Evolutionary conservation across 1,140 invertebrate genomes (phyloP), one percentile per base, ranked within the genome.

Genomic region (Ceratina australensis): DNA sequence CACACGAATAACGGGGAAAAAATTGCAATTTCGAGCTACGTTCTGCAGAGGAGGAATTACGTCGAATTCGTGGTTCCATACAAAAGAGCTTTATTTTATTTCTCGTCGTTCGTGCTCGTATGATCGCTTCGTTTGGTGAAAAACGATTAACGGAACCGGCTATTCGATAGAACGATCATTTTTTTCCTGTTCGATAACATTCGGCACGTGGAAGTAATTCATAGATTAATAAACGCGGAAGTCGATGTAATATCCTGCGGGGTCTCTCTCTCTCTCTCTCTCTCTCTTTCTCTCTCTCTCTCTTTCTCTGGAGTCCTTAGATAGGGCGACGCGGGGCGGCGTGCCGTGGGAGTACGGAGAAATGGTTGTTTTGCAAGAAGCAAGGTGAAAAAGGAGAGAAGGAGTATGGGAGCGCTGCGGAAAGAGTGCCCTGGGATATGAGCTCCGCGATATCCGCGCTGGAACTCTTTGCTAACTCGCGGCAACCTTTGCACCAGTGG

Each of bases 401-500:
- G 54, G 57, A 42, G 5, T 33, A n/a, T 42, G 10, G 50, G 15
- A 66, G 63, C 72, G 61, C 24, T 33, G 75, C 47, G 66, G 72
- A 83, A 84, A 77, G 81, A 84, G 81, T 77, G 64, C 81, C 68
- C 65, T 71, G 82, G 82, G 81, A 84, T 84, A 84, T 79, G 82
- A 83, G 64, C 72, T 61, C 57, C 68, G 72, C 77, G 82, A 84
- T 84, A 82, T 84, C 82, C 74, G 66, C 69, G 33, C 56, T 49
- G 63, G 72, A 69, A 57, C 82, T 84, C 81, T 83, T 83, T 77
- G 63, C 71, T 75, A 76, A 83, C 81, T 83, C 76, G 81, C 60
- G 73, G 82, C 81, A 83, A 73, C 78, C 77, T 72, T 79, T 68
- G 81, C 82, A 47, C 71, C 79, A 20, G 66, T 15, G 56, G 24